A percentile compares a stretch with the other conserved stretches of the same genome.
Evolutionary conservation across 2,888 invertebrate species (phyloP).

Genomic region (Parnassius orleans): DNA sequence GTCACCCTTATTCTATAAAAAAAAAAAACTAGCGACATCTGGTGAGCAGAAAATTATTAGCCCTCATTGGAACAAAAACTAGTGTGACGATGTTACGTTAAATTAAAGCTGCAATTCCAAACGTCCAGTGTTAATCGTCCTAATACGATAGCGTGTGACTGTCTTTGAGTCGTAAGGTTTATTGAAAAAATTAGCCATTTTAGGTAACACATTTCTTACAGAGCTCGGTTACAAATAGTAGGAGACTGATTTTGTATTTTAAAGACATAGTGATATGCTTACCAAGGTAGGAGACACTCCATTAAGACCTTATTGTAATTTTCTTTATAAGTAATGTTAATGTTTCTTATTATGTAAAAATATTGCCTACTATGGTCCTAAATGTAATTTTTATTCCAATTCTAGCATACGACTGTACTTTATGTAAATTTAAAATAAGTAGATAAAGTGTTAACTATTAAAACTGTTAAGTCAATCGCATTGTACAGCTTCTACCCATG

Average conservation of each 20-base stretch:
- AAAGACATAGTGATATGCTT: constrained; percentile 69
- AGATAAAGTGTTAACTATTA: constrained; percentile 55
- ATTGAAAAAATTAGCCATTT: constrained; percentile 42
- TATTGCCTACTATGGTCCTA: constrained; percentile 48
- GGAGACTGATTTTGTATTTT: constrained; percentile 78
- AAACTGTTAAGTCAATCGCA: constrained; percentile 28
- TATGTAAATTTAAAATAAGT: constrained; percentile 62
- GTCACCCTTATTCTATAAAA: no score
- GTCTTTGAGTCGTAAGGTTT: constrained; percentile 48
- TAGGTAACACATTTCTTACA: constrained; percentile 46
- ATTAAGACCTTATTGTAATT: constrained; percentile 48
- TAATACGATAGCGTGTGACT: constrained; percentile 51
- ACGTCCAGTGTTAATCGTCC: constrained; percentile 68
- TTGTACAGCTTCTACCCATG: constrained; percentile 70
- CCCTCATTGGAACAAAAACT: constrained; percentile 26
- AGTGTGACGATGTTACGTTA: constrained; percentile 25
- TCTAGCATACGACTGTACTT: constrained; percentile 69
- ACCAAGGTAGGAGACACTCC: constrained; percentile 62
- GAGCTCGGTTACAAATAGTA: constrained; percentile 73
- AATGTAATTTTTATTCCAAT: constrained; percentile 63
- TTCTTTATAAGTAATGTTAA: constrained; percentile 38
- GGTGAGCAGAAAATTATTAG: no score
- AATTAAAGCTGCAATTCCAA: constrained; percentile 44
- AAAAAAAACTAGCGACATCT: no score
- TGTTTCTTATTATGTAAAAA: constrained; percentile 44